Base-by-base conservation (phyloP, 2,797 vertebrate genomes). In the Mallotus villosus region DNA sequence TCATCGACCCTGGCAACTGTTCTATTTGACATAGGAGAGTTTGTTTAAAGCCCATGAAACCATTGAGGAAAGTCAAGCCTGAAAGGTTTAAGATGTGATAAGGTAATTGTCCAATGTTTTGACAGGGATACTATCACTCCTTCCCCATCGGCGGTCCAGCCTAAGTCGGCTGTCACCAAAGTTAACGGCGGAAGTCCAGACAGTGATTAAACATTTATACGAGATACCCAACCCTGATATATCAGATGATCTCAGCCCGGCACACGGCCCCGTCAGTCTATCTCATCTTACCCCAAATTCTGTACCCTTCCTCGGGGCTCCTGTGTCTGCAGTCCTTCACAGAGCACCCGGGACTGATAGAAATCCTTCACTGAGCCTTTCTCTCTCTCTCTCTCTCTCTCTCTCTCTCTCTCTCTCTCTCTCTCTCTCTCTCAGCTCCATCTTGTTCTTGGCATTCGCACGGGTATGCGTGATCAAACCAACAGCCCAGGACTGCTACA, bases 181-280 rank as follows among this genome's bases (percentile, higher is more conserved):
- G 89, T 90, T 89, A 90, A 91, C 79, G 70, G 86, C 82, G 78
- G 74, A 74, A 86, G 84, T 46, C 82, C 86, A 91, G 87, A 90
- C 84, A 81, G 81, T 83, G 83, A 92, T 91, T 88, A 89, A 89
- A 90, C 84, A 86, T 91, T 89, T 91, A 89, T 84, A 89, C 53
- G 27, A 73, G 87, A 86, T 78, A 89, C 82, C 76, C 80, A 84
- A 86, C 73, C 80, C 80, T 84, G 84, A 85, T 82, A 81, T 87
- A 89, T 89, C 85, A 88, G 86, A 85, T 82, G 69, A 80, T 87
- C 74, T 82, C 80, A 81, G 78, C 77, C 76, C 29, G 57, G 63
- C 21, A 59, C 51, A 25, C 25, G 11, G 73, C 70, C 78, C 22
- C 80, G 67, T 84, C 78, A 70, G 60, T 72, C 77, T 87, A 51